Evolutionary conservation across 2,888 invertebrate species (phyloP).

Genomic region (Tortricodes alternella): DNA sequence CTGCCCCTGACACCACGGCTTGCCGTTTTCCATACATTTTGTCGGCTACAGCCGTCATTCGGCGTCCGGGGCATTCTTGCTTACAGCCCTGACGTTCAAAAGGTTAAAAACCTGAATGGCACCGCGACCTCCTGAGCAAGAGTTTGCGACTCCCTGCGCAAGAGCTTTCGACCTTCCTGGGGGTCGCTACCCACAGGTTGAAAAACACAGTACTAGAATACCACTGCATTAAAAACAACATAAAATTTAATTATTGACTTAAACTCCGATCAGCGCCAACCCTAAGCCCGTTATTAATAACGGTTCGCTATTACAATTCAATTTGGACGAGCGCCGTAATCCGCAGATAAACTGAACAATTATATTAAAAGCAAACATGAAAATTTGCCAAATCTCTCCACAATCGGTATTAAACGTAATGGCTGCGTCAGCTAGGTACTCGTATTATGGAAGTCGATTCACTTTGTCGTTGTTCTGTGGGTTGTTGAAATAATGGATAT

Average conservation of each 20-base stretch:
- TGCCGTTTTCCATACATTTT: no score
- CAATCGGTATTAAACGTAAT: conserved; percentile 63
- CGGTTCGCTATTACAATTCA: conserved; percentile 79
- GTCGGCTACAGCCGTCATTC: no score
- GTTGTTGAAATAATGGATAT: neutral
- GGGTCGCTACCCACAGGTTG: no score
- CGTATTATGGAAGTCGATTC: neutral
- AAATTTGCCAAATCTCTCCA: conserved; percentile 66
- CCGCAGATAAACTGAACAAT: conserved; percentile 78
- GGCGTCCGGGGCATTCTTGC: no score
- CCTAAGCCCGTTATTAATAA: conserved; percentile 75
- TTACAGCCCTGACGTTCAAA: no score
- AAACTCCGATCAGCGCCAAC: conserved; percentile 42
- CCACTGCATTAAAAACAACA: neutral
- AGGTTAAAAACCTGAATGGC: no score
- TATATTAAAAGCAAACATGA: conserved; percentile 79
- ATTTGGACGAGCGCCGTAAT: conserved; percentile 71
- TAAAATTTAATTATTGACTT: conserved; percentile 1
- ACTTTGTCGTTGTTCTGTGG: neutral
- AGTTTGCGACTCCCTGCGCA: no score
- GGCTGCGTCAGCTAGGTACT: conserved; percentile 58
- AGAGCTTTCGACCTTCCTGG: no score
- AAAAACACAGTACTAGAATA: no score
- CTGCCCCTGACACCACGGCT: no score
- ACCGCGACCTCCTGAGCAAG: no score